Evolutionary conservation across 2,797 vertebrate genomes (phyloP), one percentile per base, ranked within the genome.

Genomic region (Cuniculus paca): DNA sequence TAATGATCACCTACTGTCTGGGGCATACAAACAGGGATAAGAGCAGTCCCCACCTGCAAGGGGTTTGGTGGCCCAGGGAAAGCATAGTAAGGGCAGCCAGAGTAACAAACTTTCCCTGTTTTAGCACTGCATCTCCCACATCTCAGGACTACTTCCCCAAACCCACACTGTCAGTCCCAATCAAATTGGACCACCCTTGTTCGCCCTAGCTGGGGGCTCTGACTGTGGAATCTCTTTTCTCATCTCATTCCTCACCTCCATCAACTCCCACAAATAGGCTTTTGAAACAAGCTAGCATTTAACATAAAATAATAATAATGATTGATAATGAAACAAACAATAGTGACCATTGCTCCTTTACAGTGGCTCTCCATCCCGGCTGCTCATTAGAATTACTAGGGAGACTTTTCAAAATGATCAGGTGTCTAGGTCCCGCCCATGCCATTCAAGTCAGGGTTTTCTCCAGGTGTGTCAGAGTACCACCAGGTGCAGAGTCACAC

Each of bases 201-300:
- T 77, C 45, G 28, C 4, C 2, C 54, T 16, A 11, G 22, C 8
- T 0, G 31, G 34, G 52, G 36, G 36, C 81, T 88, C 31, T 63
- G 42, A 34, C n/a, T 36, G 10, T 70, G 36, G 36, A 54, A 61
- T 52, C 1, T 6, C 28, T n/a, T 81, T 75, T n/a, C n/a, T 78
- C 39, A 3, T 80, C 56, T 91, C 52, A 22, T 86, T 92, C 58
- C 34, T 83, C 28, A 45, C 20, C 16, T 74, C 48, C 31, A 63
- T 45, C 39, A 74, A 13, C 8, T 5, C 58, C 28, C 50, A 48
- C 45, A 50, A 79, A 56, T 12, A 50, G 36, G 34, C 74, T 80
- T 96, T 91, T 48, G 75, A 75, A 94, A 92, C 63, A 60, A 91
- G 54, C n/a, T 80, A 16, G 0, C 11, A 78, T 89, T 88, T 77